Evolutionary conservation across 2,113 vertebrate genomes (phyloP), one percentile per base, ranked within the genome.

Genomic region (Macrotis lagotis): DNA sequence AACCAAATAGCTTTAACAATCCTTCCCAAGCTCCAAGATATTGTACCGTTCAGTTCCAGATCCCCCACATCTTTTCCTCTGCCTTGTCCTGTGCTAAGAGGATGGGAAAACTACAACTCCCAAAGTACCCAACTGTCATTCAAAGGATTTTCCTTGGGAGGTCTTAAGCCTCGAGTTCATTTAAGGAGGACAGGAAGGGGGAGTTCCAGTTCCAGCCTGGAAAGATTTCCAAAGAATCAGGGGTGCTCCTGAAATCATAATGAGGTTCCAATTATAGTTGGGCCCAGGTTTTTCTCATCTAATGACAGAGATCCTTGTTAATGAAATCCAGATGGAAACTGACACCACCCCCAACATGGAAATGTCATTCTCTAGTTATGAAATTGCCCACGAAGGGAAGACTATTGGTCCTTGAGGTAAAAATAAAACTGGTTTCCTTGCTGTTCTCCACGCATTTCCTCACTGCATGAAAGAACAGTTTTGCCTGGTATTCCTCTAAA

Each of bases 221-320:
- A 91, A 55, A n/a, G 10, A 66, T 66, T 90, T 91, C 53, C 44
- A 51, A 93, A 37, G 47, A 50, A 44, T 88, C 25, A 94, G 91
- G 48, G 90, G 88, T n/a, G 93, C 91, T 94, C 50, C 11, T 93
- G 92, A 95, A 93, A 93, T 88, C 90, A 94, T 26, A 52, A 1
- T 48, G 89, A 95, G 37, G 47, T 52, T 50, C 0, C 83, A 59
- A 94, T 51, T 44, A 51, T 1, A 11, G 66, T 22, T 22, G 44
- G 51, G 25, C 6, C 44, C 50, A 25, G 50, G 50, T 88, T 55
- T 91, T 49, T 48, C 31, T 95, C 31, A 48, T 89, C 89, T 88
- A n/a, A 93, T 95, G 50, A 48, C 50, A 92, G 95, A 94, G 51
- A 25, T 95, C 51, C 51, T 92, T 94, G 91, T 59, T 93, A 95